Evolutionary conservation across 2,113 vertebrate genomes (phyloP), one percentile per base, ranked within the genome.

Genomic region (Sinosuthora webbiana): DNA sequence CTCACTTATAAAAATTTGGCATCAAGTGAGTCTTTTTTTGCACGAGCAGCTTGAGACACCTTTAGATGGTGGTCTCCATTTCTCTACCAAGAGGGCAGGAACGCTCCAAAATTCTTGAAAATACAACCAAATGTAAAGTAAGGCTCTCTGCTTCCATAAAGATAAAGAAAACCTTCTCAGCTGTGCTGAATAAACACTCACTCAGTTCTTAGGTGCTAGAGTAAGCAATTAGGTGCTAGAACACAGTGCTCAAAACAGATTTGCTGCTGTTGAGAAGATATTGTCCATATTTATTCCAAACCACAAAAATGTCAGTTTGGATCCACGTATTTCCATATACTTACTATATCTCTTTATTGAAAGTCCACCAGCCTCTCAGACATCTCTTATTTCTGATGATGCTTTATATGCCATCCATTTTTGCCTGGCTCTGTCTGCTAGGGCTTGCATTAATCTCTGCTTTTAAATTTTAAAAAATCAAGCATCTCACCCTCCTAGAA

Each of bases 1-100:
- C 23, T 97, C 95, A 95, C 55, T 95, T 96, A 88, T 92, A 92
- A 94, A 97, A 96, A 92, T 42, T 96, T 90, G 63, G 30, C 73
- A 88, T 93, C 75, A 71, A 93, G 44, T 94, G 95, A 97, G 69
- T 97, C 52, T 75, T 82, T 88, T 89, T 86, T 78, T 83, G 49
- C 83, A 83, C 6, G 3, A 89, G 81, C 28, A 75, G 16, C 77
- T 84, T 91, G 35, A 94, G 76, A 75, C 76, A 91, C 77, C 35
- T 84, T 78, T 84, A 94, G 65, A 89, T 87, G 53, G 52, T 94
- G 93, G 64, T 82, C 83, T 92, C 17, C 33, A n/a, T 87, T 83
- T 76, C 60, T 82, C 37, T 44, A 52, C 19, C 27, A 52, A 31
- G 35, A 68, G 59, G 30, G 68, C 8, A 87, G 17, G 15, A 83